Evolutionary conservation across 1,140 invertebrate genomes (phyloP).

Genomic region (Trigoniulus corallinus): DNA sequence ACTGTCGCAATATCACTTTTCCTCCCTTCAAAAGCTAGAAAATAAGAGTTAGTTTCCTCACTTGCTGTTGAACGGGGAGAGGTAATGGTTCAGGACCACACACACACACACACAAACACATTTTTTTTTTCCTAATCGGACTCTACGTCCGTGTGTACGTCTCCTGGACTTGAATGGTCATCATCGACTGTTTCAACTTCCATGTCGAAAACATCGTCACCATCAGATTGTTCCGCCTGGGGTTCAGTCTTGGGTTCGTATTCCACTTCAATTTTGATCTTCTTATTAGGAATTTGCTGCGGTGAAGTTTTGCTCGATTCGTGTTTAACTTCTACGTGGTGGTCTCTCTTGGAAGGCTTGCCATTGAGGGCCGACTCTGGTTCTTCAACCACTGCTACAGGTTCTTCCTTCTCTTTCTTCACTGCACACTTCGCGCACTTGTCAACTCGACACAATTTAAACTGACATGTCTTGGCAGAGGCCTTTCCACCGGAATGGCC

Average conservation of each 20-base stretch:
- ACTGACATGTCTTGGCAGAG: conserved; percentile 13
- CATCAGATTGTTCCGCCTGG: conserved; percentile 11
- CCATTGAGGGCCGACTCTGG: background rate
- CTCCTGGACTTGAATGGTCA: background rate
- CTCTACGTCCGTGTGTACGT: conserved; percentile 6
- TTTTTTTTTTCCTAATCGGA: background rate
- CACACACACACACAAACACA: too few species aligned
- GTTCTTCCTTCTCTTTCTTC: background rate
- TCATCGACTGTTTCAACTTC: conserved; percentile 8
- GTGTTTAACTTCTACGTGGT: background rate
- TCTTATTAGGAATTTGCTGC: background rate
- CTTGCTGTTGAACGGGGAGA: too few species aligned
- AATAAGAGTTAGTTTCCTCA: too few species aligned
- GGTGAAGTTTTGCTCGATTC: background rate
- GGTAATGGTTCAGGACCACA: too few species aligned
- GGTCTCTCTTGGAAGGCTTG: background rate
- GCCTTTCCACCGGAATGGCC: conserved; percentile 11
- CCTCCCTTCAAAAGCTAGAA: too few species aligned
- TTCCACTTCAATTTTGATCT: background rate
- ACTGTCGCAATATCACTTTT: too few species aligned
- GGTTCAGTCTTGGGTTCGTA: background rate
- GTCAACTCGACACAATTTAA: conserved; percentile 15
- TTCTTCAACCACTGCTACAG: background rate
- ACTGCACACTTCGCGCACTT: conserved; percentile 14
- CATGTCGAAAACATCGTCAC: conserved; percentile 11